phyloP scores from a whole-genome alignment of 2,113 vertebrate genomes.

The Notarius quadriscutis region DNA sequence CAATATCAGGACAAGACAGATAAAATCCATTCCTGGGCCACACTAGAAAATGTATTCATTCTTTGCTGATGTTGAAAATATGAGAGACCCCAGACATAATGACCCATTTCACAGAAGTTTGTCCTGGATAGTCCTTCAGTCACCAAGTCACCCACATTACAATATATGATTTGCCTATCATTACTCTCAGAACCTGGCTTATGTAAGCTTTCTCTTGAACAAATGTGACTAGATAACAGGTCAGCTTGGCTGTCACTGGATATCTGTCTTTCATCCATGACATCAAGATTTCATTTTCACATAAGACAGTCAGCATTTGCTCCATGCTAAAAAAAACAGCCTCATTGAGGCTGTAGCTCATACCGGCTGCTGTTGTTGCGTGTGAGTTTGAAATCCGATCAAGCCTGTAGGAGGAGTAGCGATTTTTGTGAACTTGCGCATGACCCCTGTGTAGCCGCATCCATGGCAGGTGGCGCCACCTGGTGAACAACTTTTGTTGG shows the following conservation, averaged over 20 bases:
- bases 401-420: too few relatives aligned
- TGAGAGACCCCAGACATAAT: neutral
- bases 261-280: neutral
- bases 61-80: neutral
- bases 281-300: neutral
- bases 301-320: neutral
- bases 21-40: neutral
- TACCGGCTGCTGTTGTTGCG: too few relatives aligned
- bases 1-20: neutral
- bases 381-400: too few relatives aligned
- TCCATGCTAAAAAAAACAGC: neutral
- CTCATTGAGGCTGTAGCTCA: too few relatives aligned
- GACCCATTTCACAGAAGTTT: neutral
- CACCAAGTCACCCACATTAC: neutral
- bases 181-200: neutral
- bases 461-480: too few relatives aligned
- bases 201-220: neutral
- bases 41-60: too few relatives aligned
- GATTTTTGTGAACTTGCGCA: neutral
- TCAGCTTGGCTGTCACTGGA: neutral
- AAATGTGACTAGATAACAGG: neutral
- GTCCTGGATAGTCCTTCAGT: neutral
- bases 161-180: neutral
- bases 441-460: neutral
- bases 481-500: too few relatives aligned